phyloP scores from a whole-genome alignment of 2,888 invertebrate genomes.

The Scaptomyza flava region DNA sequence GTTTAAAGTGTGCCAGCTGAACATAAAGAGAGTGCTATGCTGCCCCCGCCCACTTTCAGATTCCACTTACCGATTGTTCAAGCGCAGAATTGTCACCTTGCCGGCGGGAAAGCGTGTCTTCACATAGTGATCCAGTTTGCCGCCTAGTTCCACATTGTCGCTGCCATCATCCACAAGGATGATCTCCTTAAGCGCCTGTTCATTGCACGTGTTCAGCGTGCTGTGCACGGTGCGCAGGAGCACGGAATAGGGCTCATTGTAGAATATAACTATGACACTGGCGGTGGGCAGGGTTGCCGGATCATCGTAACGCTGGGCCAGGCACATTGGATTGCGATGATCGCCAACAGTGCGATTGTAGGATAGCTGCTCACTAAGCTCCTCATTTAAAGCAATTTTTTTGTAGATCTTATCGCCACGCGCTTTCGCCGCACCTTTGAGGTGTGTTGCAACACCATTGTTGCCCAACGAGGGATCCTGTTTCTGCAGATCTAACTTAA shows the following conservation, averaged over 20 bases:
- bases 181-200: slow-evolving; percentile 91
- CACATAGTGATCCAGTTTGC: slow-evolving; percentile 92
- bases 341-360: slow-evolving; percentile 89
- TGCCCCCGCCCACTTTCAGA: slow-evolving; percentile 1
- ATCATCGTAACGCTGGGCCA: slow-evolving; percentile 85
- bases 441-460: slow-evolving; percentile 88
- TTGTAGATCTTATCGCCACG: slow-evolving; percentile 90
- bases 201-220: slow-evolving; percentile 89
- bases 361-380: slow-evolving; percentile 94
- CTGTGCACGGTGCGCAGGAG: slow-evolving; percentile 91
- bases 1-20: slow-evolving; percentile 33
- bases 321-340: slow-evolving; percentile 82
- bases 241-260: slow-evolving; percentile 95
- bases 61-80: slow-evolving; percentile 87
- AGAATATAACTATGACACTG: slow-evolving; percentile 94
- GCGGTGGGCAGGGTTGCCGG: slow-evolving; percentile 88
- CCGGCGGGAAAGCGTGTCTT: slow-evolving; percentile 88
- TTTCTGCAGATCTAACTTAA: slow-evolving; percentile 87
- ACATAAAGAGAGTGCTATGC: neutral
- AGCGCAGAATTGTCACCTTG: slow-evolving; percentile 89
- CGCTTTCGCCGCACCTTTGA: slow-evolving; percentile 88
- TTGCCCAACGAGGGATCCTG: slow-evolving; percentile 90
- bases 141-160: slow-evolving; percentile 90
- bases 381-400: slow-evolving; percentile 94
- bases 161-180: slow-evolving; percentile 98